These are phyloP conservation scores for Phrynocephalus versicolor DNA, from an alignment of 2,113 vertebrate species.

Conservation along the genomic window DNA sequence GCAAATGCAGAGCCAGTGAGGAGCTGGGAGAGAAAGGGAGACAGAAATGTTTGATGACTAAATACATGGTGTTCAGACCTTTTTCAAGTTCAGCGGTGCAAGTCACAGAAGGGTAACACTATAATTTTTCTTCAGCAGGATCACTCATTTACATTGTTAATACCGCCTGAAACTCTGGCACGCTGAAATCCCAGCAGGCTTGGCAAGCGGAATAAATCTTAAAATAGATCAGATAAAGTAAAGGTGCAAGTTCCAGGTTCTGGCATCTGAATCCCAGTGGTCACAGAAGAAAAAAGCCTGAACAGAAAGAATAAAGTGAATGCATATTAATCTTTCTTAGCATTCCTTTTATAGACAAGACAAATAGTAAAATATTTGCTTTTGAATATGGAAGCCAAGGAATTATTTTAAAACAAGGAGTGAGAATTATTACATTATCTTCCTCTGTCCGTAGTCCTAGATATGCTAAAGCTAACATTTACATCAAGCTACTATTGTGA, in stretches of 20 bases:
- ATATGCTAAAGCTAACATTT: neutral
- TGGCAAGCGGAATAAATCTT: slow-evolving; percentile 3
- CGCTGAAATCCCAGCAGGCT: neutral
- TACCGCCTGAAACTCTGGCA: neutral
- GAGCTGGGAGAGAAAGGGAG: neutral
- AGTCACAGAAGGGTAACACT: neutral
- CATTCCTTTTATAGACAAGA: neutral
- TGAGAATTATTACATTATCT: neutral
- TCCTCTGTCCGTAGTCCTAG: neutral
- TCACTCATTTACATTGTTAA: neutral
- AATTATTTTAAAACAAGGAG: neutral
- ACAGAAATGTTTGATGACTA: neutral
- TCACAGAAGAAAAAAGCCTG: neutral
- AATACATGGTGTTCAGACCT: neutral
- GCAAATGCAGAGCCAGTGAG: neutral
- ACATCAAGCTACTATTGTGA: neutral
- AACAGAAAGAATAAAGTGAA: slow-evolving; percentile 9
- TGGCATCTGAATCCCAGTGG: neutral
- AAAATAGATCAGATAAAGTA: slow-evolving; percentile 23
- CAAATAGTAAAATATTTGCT: neutral
- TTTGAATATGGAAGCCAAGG: neutral
- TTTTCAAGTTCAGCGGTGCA: neutral
- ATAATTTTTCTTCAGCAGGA: neutral
- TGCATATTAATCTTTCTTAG: slow-evolving; percentile 13
- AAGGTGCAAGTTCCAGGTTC: neutral